phyloP scores from a whole-genome alignment of 2,888 invertebrate species.

The Acrocyrtus sp. region DNA sequence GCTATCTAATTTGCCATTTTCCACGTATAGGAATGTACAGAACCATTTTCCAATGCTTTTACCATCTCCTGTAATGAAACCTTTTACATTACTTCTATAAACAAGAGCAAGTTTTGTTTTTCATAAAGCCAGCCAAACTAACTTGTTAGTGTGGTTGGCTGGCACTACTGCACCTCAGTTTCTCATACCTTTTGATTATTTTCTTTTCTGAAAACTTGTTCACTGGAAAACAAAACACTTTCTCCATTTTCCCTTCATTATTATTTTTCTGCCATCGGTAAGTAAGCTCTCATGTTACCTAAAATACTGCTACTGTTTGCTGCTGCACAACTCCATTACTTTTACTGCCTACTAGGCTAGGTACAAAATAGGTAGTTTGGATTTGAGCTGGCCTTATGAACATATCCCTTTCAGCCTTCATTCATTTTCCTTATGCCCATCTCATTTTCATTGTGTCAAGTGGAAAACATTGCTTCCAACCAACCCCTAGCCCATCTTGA shows the following conservation, averaged over 20 bases:
- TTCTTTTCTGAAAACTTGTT: background rate
- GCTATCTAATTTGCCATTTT: too few relatives aligned
- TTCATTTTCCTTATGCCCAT: background rate
- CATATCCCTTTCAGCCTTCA: background rate
- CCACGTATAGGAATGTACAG: too few relatives aligned
- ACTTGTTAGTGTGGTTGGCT: constrained; percentile 1
- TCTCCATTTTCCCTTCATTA: background rate
- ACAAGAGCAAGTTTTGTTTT: background rate
- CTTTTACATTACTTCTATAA: too few relatives aligned
- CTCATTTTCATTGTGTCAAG: background rate
- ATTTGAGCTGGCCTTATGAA: background rate
- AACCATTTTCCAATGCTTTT: too few relatives aligned
- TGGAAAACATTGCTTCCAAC: constrained; percentile 9
- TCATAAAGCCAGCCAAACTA: background rate
- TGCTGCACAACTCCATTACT: too few relatives aligned
- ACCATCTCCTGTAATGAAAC: too few relatives aligned
- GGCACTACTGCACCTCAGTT: background rate
- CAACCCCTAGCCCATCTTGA: background rate
- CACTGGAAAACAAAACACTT: background rate
- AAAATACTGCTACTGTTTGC: background rate
- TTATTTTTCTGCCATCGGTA: background rate
- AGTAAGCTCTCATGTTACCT: background rate
- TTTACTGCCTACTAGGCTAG: background rate
- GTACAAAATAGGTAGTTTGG: background rate
- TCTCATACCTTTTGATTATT: constrained; percentile 1